Base-by-base conservation (phyloP, 1,140 invertebrate species). In the Cryptotermes secundus region DNA sequence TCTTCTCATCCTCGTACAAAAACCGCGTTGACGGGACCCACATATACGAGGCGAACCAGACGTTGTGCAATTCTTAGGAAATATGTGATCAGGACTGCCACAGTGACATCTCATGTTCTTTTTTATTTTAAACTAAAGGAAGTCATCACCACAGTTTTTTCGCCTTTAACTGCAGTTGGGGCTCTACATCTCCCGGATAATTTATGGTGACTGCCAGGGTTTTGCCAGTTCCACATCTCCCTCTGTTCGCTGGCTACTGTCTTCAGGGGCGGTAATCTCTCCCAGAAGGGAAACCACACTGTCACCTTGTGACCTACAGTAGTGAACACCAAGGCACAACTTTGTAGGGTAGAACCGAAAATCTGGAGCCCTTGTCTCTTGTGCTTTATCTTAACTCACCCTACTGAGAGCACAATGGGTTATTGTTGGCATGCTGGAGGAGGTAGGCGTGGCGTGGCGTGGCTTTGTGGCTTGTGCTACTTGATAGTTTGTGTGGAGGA, bases 81-180 rank as follows among this genome's bases (percentile, higher is more conserved):
- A 72, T 26, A 72, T 72, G 59, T 72, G 59, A n/a, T 31, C n/a
- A 72, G 59, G 59, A 31, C 59, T 72, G n/a, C 59, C 59, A 31
- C 59, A 72, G 59, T 72, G 59, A 72, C 59, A 72, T 72, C 59
- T 72, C n/a, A 31, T 72, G 59, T n/a, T 72, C 14, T 72, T n/a
- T 59, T 59, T n/a, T n/a, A n/a, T n/a, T 31, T 31, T 72, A 10
- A 72, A 26, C n/a, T 7, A 72, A n/a, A 31, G 16, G 1, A 72
- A 72, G 59, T 16, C 59, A n/a, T 31, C 26, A 6, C 14, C 59
- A 72, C 59, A 31, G 59, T n/a, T 72, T n/a, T n/a, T 72, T 72
- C 59, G n/a, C 59, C 26, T 72, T 31, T 72, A 31, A 26, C 59
- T 72, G 59, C 14, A 4, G 14, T 49, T 49, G 12, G 45, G 45